Evolutionary conservation across 2,113 vertebrate genomes (phyloP).

Genomic region (Sinocyclocheilus anophthalmus): DNA sequence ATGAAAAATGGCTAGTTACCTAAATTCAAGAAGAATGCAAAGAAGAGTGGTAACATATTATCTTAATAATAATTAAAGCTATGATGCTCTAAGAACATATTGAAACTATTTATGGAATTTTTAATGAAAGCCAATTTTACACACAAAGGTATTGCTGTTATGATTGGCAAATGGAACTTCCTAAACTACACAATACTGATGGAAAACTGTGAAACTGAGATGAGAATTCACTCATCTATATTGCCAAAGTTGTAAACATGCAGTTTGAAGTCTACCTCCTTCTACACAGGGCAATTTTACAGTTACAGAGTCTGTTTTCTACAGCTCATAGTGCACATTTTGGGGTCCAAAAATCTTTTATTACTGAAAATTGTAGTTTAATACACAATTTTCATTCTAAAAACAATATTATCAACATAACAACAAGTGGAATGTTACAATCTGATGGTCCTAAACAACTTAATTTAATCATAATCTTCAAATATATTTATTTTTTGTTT

Average conservation of each 20-base stretch:
- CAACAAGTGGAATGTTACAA: not conserved
- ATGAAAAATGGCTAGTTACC: not conserved
- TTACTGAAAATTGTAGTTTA: not conserved
- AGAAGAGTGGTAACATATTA: not conserved
- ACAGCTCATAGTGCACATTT: not conserved
- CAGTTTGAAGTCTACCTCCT: constrained; percentile 23
- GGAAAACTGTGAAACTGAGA: not conserved
- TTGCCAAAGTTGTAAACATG: constrained; percentile 21
- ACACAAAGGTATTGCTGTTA: not conserved
- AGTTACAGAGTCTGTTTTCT: not conserved
- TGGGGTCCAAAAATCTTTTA: not conserved
- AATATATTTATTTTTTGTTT: not conserved
- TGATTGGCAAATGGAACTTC: not conserved
- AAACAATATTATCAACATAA: not conserved
- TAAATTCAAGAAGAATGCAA: not conserved
- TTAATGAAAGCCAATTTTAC: not conserved
- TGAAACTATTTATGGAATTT: not conserved
- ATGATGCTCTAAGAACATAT: not conserved
- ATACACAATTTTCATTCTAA: not conserved
- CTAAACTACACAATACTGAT: not conserved
- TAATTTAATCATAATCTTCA: too few species aligned
- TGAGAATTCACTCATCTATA: constrained; percentile 3
- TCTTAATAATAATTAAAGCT: not conserved
- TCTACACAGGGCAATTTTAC: not conserved
- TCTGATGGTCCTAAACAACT: not conserved